These are phyloP conservation scores for Aspidiotus rigidus DNA, from an alignment of 2,888 invertebrate species.

Conservation along the genomic window DNA sequence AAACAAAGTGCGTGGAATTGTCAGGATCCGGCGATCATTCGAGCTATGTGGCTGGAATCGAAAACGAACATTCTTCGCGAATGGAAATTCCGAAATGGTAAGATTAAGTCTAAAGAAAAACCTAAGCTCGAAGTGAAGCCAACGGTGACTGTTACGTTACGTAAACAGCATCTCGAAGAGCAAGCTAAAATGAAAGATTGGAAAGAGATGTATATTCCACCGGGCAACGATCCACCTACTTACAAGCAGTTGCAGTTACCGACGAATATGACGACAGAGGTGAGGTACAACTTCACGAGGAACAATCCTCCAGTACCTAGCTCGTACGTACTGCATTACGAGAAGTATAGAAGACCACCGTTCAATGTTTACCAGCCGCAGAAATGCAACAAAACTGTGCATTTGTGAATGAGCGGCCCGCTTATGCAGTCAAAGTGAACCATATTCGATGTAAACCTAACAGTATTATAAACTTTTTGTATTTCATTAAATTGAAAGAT, in stretches of 20 bases:
- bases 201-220: background rate
- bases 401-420: no score
- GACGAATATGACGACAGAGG: slow-evolving; percentile 13
- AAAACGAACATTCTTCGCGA: slow-evolving; percentile 15
- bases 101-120: background rate
- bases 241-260: slow-evolving; percentile 17
- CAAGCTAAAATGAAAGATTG: slow-evolving; percentile 12
- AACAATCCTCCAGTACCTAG: slow-evolving; percentile 24
- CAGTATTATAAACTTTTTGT: no score
- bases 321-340: slow-evolving; percentile 14
- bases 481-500: no score
- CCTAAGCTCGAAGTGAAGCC: background rate
- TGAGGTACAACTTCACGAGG: slow-evolving; percentile 17
- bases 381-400: no score
- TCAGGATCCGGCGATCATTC: slow-evolving; percentile 20
- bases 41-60: slow-evolving; percentile 23
- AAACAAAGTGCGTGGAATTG: slow-evolving; percentile 14
- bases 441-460: no score
- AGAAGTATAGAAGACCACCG: slow-evolving; percentile 18
- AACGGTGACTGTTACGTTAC: slow-evolving; percentile 1
- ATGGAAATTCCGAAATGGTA: slow-evolving; percentile 5
- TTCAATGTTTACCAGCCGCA: slow-evolving; percentile 2
- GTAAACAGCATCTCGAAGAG: slow-evolving; percentile 7
- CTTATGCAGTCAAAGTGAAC: no score
- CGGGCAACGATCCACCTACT: background rate